Evolutionary conservation across 2,888 invertebrate genomes (phyloP), one percentile per base, ranked within the genome.

Genomic region (Caenorhabditis drosophilae): DNA sequence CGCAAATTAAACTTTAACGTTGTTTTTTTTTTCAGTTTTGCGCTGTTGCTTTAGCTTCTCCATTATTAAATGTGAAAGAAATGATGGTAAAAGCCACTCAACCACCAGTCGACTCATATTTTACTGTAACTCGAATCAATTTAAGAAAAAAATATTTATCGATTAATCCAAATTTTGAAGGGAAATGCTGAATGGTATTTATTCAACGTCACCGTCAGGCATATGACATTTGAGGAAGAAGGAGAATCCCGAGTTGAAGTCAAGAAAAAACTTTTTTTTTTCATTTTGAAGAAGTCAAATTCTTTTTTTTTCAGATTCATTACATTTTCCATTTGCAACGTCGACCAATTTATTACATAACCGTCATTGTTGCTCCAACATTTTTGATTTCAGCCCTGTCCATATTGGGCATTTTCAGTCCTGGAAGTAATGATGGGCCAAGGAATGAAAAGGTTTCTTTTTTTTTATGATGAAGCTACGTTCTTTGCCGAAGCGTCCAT

Each of bases 111-210:
- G 79, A 79, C 44, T 75, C 78, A 1, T 79, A 79, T 58, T 79
- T 79, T 58, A 62, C 78, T 38, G 77, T 76, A 4, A 40, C 60
- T 50, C n/a, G n/a, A n/a, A n/a, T n/a, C n/a, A n/a, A n/a, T n/a
- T n/a, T n/a, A n/a, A n/a, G n/a, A n/a, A n/a, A n/a, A n/a, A n/a
- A n/a, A n/a, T n/a, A n/a, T n/a, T n/a, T n/a, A n/a, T n/a, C n/a
- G n/a, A n/a, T n/a, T n/a, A n/a, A n/a, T n/a, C n/a, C n/a, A 26
- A 34, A 18, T 26, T 36, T 51, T 70, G 45, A 25, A 70, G 74
- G 80, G 80, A n/a, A 80, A 80, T 51, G 80, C 80, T 2, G 80
- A 80, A 56, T 80, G 80, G 80, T 67, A 62, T 16, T 38, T 78
- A n/a, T 67, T 76, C 56, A 80, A 78, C 57, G 78, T 80, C 7